A percentile compares a stretch with the other conserved stretches of the same genome.
Conservation (phyloP, 2,797 vertebrate genomes). For the Cuniculus paca region DNA sequence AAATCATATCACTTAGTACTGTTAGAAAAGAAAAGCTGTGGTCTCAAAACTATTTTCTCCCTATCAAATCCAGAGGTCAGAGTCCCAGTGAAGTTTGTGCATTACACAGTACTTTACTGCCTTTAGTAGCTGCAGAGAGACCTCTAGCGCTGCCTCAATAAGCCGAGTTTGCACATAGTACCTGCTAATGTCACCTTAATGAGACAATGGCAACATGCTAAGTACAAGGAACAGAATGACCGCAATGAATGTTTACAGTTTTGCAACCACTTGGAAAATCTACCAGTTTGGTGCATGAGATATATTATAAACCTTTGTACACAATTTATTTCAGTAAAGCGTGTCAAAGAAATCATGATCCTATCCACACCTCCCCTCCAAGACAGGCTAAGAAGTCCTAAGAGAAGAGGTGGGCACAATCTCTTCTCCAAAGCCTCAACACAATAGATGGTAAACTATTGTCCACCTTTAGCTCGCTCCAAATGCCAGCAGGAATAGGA, state of each 20-base stretch:
- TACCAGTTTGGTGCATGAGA: constrained; percentile 14
- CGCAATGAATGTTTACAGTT: constrained; percentile 76
- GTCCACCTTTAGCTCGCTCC: constrained; percentile 71
- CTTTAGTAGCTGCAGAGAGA: constrained; percentile 74
- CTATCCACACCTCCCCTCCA: constrained; percentile 37
- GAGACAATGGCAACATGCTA: constrained; percentile 83
- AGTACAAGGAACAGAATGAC: constrained; percentile 76
- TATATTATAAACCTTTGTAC: constrained; percentile 29
- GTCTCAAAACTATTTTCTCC: constrained; percentile 38
- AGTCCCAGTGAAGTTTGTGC: constrained; percentile 66
- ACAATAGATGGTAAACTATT: constrained; percentile 83
- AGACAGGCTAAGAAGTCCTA: constrained; percentile 53
- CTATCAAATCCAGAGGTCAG: constrained; percentile 64
- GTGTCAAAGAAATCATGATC: constrained; percentile 47
- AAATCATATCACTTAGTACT: neutral
- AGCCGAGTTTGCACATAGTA: constrained; percentile 78
- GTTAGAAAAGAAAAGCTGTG: constrained; percentile 1
- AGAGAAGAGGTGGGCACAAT: constrained; percentile 24
- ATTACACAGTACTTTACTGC: constrained; percentile 24
- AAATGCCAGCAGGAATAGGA: constrained; percentile 41
- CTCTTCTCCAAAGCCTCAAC: constrained; percentile 63
- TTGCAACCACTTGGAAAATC: constrained; percentile 69
- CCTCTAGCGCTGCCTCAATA: constrained; percentile 73
- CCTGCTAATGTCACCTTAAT: constrained; percentile 83
- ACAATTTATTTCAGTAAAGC: constrained; percentile 60